Percentiles rank a stretch among this genome's conserved stretches.
phyloP scores from a whole-genome alignment of 2,888 invertebrate species.

The Pollenia angustigena region DNA sequence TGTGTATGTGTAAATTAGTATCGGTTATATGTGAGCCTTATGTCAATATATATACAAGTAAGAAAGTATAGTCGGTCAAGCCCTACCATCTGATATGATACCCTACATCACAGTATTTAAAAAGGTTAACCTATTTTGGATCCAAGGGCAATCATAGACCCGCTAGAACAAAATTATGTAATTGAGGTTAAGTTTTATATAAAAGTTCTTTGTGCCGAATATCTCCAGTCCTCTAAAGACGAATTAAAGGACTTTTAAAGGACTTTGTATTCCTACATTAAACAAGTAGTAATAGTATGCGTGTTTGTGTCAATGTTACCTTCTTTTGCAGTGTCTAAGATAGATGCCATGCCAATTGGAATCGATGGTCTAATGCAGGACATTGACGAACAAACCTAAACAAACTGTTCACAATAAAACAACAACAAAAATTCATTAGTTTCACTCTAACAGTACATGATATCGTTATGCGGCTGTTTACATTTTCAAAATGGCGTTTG shows the following conservation, averaged over 20 bases:
- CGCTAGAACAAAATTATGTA: too few species aligned
- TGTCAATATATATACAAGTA: too few species aligned
- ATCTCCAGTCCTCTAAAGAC: slow-evolving; percentile 9
- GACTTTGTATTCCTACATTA: slow-evolving; percentile 74
- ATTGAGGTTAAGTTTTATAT: too few species aligned
- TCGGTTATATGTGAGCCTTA: too few species aligned
- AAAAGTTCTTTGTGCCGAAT: too few species aligned
- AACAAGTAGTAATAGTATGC: not conserved
- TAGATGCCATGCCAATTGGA: slow-evolving; percentile 82
- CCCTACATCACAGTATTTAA: too few species aligned
- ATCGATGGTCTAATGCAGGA: slow-evolving; percentile 80
- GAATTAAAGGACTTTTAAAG: slow-evolving; percentile 81
- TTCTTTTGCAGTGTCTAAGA: slow-evolving; percentile 74
- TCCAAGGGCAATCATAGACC: too few species aligned
- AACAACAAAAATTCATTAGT: slow-evolving; percentile 51
- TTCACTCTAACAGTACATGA: slow-evolving; percentile 67
- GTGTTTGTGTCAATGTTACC: slow-evolving; percentile 21
- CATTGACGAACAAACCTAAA: slow-evolving; percentile 61
- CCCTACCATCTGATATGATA: too few species aligned
- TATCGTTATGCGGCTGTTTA: slow-evolving; percentile 71
- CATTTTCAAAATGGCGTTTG: slow-evolving; percentile 73
- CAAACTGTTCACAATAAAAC: slow-evolving; percentile 8
- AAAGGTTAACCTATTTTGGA: too few species aligned
- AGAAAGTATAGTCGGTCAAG: too few species aligned
- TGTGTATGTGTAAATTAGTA: too few species aligned